Base-by-base conservation (phyloP, 2,888 invertebrate species). In the Formica aserva region DNA sequence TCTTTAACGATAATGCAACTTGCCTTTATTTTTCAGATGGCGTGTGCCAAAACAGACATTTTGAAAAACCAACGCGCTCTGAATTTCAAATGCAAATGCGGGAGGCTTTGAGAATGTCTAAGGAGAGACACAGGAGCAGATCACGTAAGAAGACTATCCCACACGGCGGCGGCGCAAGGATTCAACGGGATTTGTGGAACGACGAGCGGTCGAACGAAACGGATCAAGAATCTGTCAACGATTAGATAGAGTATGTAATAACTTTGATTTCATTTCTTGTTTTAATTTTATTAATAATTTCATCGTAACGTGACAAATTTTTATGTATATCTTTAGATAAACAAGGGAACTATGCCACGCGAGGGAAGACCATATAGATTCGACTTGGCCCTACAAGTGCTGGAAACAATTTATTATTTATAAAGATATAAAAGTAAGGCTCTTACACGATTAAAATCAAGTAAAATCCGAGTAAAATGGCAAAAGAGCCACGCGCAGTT, bases 61-160 rank as follows among this genome's bases (percentile, higher is more conserved):
- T 52, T 32, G 69, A 52, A 18, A 69, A 69, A 52, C 69, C 45
- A 29, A 69, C 57, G 57, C 26, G 57, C 13, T 57, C 57, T 26
- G 26, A 57, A 26, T 57, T 57, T n/a, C 26, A 57, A 57, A 3
- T 4, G 26, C 57, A 57, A 57, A 57, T 57, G 57, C 57, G 26
- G 3, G 26, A 57, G 57, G 26, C 57, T 11, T 26, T 57, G 57
- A 57, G 57, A 2, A 57, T 57, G 57, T 57, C 57, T 26, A 57
- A 57, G 13, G 52, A 52, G n/a, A 52, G 52, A 52, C 8, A 52
- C n/a, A n/a, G n/a, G n/a, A 52, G 52, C n/a, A 52, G 52, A 52
- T 52, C 52, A n/a, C 52, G 52, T n/a, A 52, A 9, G n/a, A 52
- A 52, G n/a, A 52, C n/a, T 52, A n/a, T 52, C n/a, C 6, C n/a